Conservation (phyloP, 2,888 invertebrate species). For the Drosophila phalerata region DNA sequence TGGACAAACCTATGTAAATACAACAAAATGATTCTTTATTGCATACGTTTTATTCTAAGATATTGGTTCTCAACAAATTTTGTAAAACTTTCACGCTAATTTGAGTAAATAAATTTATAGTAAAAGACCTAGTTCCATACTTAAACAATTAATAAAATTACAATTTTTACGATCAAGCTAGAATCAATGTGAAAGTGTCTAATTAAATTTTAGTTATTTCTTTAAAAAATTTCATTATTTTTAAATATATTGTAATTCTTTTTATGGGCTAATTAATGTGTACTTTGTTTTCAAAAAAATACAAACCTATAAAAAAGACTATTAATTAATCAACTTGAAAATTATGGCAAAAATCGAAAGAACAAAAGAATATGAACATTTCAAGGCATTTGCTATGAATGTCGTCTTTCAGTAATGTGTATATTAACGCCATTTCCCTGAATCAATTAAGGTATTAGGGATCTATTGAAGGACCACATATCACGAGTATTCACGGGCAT, state of each 20-base stretch:
- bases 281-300: too few relatives aligned
- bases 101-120: too few relatives aligned
- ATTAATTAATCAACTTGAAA: background rate
- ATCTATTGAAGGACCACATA: conserved; percentile 2
- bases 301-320: too few relatives aligned
- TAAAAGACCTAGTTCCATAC: too few relatives aligned
- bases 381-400: background rate
- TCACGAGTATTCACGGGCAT: conserved; percentile 9
- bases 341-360: background rate
- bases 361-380: background rate
- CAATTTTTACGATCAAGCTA: too few relatives aligned
- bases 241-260: too few relatives aligned
- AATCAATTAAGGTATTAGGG: conserved; percentile 23
- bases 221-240: too few relatives aligned
- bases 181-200: too few relatives aligned
- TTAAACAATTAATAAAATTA: too few relatives aligned
- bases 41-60: background rate
- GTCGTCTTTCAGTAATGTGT: conserved; percentile 6
- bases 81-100: background rate
- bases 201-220: too few relatives aligned
- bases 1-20: background rate
- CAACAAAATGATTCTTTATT: background rate
- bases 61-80: background rate
- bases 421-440: conserved; percentile 2
- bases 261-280: too few relatives aligned